A percentile compares a stretch with the other conserved stretches of the same genome.
Evolutionary conservation across 2,888 invertebrate species (phyloP).

Genomic region (Hypolimnas misippus): DNA sequence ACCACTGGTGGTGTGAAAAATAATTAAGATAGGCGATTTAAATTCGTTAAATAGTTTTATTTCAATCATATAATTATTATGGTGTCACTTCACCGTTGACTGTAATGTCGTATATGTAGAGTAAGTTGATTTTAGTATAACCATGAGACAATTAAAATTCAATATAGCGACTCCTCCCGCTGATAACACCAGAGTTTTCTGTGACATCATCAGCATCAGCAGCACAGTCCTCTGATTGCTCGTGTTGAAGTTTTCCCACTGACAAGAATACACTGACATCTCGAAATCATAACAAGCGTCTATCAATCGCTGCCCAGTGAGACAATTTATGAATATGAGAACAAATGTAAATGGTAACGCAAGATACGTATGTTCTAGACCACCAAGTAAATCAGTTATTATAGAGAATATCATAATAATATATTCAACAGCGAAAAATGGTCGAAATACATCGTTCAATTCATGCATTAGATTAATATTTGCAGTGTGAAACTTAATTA

Average conservation of each 20-base stretch:
- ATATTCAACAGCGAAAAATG: slow-evolving; percentile 56
- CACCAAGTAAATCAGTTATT: slow-evolving; percentile 61
- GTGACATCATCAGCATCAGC: slow-evolving; percentile 51
- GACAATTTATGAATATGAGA: slow-evolving; percentile 61
- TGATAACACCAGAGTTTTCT: slow-evolving; percentile 56
- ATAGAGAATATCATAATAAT: slow-evolving; percentile 51
- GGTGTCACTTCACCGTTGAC: slow-evolving; percentile 47
- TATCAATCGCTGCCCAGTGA: slow-evolving; percentile 60
- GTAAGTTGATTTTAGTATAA: slow-evolving; percentile 55
- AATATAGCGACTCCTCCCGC: slow-evolving; percentile 58
- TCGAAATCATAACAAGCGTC: slow-evolving; percentile 58
- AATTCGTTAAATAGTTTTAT: no score
- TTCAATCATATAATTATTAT: no score
- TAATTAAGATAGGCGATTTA: no score
- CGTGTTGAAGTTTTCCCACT: slow-evolving; percentile 6
- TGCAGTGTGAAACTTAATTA: slow-evolving; percentile 52
- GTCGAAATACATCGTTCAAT: slow-evolving; percentile 52
- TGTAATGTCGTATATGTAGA: slow-evolving; percentile 61
- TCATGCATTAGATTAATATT: slow-evolving; percentile 50
- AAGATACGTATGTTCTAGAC: slow-evolving; percentile 60
- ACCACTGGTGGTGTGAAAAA: no score
- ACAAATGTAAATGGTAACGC: slow-evolving; percentile 56
- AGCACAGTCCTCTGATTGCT: slow-evolving; percentile 1
- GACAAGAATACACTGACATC: slow-evolving; percentile 56
- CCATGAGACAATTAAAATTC: slow-evolving; percentile 55